These are phyloP conservation scores for Cremastobaeus sp. DNA, from an alignment of 2,888 invertebrate genomes.

Conservation along the genomic window DNA sequence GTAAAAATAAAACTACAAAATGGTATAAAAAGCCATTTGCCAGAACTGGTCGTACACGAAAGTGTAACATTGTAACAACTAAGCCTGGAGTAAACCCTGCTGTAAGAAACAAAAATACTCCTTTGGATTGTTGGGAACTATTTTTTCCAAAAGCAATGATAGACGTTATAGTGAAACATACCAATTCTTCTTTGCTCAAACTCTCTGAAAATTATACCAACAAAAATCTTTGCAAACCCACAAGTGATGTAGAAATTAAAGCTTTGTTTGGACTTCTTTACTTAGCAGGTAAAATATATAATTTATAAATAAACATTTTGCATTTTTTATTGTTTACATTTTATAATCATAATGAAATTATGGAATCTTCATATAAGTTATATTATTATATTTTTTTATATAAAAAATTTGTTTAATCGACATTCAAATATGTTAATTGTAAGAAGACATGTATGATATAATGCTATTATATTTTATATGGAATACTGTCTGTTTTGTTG, in stretches of 20 bases:
- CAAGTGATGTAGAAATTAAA: neutral
- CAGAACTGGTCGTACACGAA: neutral
- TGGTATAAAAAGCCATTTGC: neutral
- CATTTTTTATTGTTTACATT: neutral
- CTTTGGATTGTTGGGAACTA: conserved; percentile 2
- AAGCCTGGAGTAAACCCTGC: neutral
- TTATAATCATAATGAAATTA: neutral
- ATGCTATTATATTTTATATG: no score
- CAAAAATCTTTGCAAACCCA: neutral
- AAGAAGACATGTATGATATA: no score
- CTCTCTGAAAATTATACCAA: neutral
- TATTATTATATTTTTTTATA: no score
- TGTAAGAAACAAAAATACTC: neutral
- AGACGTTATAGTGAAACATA: neutral
- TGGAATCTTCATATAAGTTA: neutral
- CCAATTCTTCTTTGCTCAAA: neutral
- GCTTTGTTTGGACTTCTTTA: neutral
- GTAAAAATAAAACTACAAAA: no score
- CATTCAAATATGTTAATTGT: no score
- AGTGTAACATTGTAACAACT: neutral
- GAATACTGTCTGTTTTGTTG: no score
- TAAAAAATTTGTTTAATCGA: no score
- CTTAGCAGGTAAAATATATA: neutral
- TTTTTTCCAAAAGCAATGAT: neutral
- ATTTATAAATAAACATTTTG: neutral